Evolutionary conservation across 92 coral and sea anemone genomes (phyloP).

Genomic region (Pocillopora grandis): DNA sequence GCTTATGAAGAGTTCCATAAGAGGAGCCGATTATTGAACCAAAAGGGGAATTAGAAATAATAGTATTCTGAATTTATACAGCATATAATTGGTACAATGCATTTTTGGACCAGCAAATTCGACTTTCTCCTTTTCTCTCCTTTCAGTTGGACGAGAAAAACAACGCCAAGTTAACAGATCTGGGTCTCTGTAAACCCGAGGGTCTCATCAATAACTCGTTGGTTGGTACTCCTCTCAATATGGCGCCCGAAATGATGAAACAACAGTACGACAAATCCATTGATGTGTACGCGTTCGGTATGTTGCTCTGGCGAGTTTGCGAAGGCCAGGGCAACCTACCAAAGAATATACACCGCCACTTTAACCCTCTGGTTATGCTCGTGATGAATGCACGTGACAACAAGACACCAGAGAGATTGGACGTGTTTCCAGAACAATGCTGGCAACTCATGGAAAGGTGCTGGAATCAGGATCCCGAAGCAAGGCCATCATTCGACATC

Average conservation of each 20-base stretch:
- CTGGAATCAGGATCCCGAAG: conserved; percentile 59
- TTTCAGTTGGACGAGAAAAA: conserved; percentile 59
- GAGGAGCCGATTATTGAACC: no score
- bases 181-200: conserved; percentile 75
- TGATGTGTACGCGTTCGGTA: conserved; percentile 75
- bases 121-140: background rate
- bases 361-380: conserved; percentile 63
- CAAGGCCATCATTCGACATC: conserved; percentile 55
- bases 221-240: conserved; percentile 67
- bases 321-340: conserved; percentile 77
- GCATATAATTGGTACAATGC: background rate
- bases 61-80: no score
- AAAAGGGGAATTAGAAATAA: no score
- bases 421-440: conserved; percentile 49
- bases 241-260: conserved; percentile 78
- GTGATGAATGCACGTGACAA: conserved; percentile 59
- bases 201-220: conserved; percentile 58
- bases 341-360: conserved; percentile 47
- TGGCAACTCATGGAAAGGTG: conserved; percentile 73
- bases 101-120: background rate
- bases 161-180: conserved; percentile 61
- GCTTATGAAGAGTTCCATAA: no score
- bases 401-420: conserved; percentile 64
- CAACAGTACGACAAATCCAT: conserved; percentile 56
- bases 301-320: conserved; percentile 72